Conservation (phyloP, 2,888 invertebrate species). For the Diachrysia chrysitis region DNA sequence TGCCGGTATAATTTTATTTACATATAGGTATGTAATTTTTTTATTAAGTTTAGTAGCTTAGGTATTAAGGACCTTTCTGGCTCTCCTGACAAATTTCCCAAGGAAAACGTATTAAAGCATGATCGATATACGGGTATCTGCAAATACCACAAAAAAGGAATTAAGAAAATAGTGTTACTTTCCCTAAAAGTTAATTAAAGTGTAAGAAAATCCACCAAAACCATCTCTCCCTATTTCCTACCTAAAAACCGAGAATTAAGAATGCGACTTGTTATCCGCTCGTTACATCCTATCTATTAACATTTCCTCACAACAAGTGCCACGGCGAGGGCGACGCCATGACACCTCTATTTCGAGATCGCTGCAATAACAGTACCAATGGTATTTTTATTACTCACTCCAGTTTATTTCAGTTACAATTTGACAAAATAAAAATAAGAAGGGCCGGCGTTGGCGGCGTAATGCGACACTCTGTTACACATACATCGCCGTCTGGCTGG, state of each 20-base stretch:
- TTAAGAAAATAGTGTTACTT: no score
- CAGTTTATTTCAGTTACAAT: slow-evolving; percentile 89
- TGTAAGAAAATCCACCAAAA: background rate
- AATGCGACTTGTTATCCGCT: slow-evolving; percentile 52
- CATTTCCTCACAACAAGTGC: slow-evolving; percentile 63
- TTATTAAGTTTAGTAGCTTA: no score
- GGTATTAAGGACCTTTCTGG: no score
- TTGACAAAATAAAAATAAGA: slow-evolving; percentile 89
- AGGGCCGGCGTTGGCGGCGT: slow-evolving; percentile 73
- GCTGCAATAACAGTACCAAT: slow-evolving; percentile 86
- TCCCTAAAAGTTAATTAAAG: background rate
- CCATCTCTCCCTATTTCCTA: background rate
- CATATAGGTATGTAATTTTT: no score
- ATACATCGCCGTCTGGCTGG: slow-evolving; percentile 62
- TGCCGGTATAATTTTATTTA: no score
- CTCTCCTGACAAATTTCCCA: no score
- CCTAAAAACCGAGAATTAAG: slow-evolving; percentile 13
- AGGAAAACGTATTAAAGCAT: no score
- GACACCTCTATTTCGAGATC: slow-evolving; percentile 79
- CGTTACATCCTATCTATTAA: slow-evolving; percentile 61
- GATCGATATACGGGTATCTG: no score
- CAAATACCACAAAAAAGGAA: no score
- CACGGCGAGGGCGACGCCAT: slow-evolving; percentile 66
- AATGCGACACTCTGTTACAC: slow-evolving; percentile 72
- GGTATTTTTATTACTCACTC: slow-evolving; percentile 88